These are phyloP conservation scores for Garrulus glandarius DNA, from an alignment of 2,797 vertebrate genomes.

Conservation along the genomic window DNA sequence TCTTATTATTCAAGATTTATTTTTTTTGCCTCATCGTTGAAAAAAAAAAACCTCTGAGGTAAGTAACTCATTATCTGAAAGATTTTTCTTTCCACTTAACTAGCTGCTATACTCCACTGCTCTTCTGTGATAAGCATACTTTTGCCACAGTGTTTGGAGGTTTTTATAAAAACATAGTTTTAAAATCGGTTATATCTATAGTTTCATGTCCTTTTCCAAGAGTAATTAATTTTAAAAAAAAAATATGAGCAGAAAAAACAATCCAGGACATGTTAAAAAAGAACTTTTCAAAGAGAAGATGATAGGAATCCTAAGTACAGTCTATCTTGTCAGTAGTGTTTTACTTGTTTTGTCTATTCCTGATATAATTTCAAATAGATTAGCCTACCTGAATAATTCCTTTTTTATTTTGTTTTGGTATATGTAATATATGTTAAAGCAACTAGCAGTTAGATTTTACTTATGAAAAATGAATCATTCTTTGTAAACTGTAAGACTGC, in stretches of 20 bases:
- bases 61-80: not conserved
- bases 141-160: not conserved
- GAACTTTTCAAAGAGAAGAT: not conserved
- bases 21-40: rapidly evolving
- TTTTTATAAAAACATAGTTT: not conserved
- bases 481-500: not conserved
- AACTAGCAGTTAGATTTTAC: not conserved
- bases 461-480: not conserved
- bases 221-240: not conserved
- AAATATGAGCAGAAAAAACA: not conserved
- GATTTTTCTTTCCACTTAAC: not conserved
- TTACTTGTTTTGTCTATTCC: not conserved
- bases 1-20: not conserved
- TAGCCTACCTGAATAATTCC: not conserved
- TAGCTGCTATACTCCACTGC: not conserved
- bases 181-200: not conserved
- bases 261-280: not conserved
- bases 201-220: not conserved
- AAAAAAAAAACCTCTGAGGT: not conserved
- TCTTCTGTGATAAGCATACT: not conserved
- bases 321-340: not conserved
- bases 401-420: not conserved
- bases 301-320: not conserved
- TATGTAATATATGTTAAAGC: not conserved
- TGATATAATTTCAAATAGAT: not conserved